A percentile compares a stretch with the other conserved stretches of the same genome.
These are phyloP conservation scores for Synergus laeviventris DNA, from an alignment of 2,888 invertebrate species.

Conservation along the genomic window DNA sequence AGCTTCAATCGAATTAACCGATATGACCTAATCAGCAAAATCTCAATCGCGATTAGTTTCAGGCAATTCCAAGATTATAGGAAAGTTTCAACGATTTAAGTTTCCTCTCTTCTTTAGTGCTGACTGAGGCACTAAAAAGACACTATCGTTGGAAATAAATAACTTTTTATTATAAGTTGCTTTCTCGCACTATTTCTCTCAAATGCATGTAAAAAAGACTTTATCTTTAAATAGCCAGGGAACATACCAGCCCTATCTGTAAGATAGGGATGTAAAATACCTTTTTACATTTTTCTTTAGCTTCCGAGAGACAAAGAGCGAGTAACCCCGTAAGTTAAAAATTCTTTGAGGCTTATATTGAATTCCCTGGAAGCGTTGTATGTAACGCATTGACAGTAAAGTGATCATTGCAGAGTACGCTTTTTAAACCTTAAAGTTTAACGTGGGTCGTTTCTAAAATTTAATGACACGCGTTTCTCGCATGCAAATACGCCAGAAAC, in stretches of 20 bases:
- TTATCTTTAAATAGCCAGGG: no score
- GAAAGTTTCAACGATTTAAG: background rate
- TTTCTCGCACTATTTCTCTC: no score
- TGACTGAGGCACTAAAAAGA: background rate
- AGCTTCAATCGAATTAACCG: background rate
- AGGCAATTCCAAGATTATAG: background rate
- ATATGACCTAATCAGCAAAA: background rate
- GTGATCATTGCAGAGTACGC: background rate
- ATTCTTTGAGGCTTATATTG: background rate
- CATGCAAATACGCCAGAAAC: slow-evolving; percentile 17
- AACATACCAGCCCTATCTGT: no score
- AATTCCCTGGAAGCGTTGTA: background rate
- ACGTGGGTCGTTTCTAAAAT: slow-evolving; percentile 26
- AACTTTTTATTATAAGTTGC: background rate
- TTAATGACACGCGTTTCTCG: slow-evolving; percentile 29
- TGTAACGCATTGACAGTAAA: slow-evolving; percentile 2
- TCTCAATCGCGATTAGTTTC: background rate
- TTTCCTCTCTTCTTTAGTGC: background rate
- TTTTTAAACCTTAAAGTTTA: slow-evolving; percentile 27
- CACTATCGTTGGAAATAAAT: background rate
- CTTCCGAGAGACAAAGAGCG: no score
- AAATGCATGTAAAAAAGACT: no score
- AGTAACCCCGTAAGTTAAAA: background rate
- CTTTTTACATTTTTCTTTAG: no score
- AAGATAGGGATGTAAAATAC: no score